Base-by-base conservation (phyloP, 2,888 invertebrate species). In the Orchestes rusci region DNA sequence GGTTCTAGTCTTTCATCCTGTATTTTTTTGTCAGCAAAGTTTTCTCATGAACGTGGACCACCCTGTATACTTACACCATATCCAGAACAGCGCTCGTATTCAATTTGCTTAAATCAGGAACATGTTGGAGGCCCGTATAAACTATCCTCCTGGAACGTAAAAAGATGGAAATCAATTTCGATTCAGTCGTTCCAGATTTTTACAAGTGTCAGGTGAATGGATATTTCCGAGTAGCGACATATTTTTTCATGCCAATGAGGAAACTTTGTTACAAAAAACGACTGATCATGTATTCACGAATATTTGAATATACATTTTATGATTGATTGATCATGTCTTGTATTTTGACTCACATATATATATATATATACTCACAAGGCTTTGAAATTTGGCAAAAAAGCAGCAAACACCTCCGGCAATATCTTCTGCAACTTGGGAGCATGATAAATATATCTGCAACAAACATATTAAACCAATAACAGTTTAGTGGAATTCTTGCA, bases 11-110 rank as follows among this genome's bases (percentile, higher is more conserved):
- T n/a, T n/a, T n/a, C n/a, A n/a, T n/a, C n/a, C n/a, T n/a, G n/a
- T n/a, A n/a, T n/a, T n/a, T n/a, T n/a, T n/a, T n/a, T n/a, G n/a
- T n/a, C n/a, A n/a, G n/a, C n/a, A n/a, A n/a, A n/a, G n/a, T n/a
- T n/a, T n/a, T n/a, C n/a, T n/a, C n/a, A n/a, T n/a, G n/a, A n/a
- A n/a, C n/a, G n/a, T n/a, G n/a, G n/a, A n/a, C n/a, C n/a, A n/a
- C n/a, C n/a, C n/a, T n/a, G n/a, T n/a, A n/a, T 45, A 67, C 67
- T 66, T 59, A 68, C 68, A 68, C 62, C 65, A 67, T 64, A 43
- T 66, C 64, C 10, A 68, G 52, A 4, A 69, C 64, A 2, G 65
- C 60, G 16, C 61, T 59, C 0, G 66, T 65, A 45, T 60, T 59
- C 12, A 70, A 53, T 16, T 59, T 57, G 45, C 64, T 66, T 17